A percentile compares a stretch with the other conserved stretches of the same genome.
Evolutionary conservation across 2,113 vertebrate species (phyloP).

Genomic region (Pangasianodon gigas): DNA sequence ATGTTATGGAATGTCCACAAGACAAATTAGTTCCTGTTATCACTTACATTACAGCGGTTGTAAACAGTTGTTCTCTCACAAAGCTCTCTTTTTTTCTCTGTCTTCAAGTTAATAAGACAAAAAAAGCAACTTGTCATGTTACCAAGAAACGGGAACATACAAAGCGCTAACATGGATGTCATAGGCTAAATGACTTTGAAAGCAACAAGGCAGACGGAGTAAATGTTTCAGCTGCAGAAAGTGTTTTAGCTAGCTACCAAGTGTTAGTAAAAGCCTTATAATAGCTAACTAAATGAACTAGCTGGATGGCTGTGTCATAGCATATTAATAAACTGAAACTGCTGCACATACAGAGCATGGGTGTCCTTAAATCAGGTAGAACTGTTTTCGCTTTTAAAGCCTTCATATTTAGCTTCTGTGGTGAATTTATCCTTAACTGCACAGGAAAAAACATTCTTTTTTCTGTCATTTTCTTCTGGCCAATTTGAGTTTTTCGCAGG

Average conservation of each 20-base stretch:
- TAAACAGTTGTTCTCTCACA: neutral
- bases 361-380: too few species aligned
- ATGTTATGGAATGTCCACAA: neutral
- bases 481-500: neutral
- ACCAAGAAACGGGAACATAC: neutral
- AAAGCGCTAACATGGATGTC: neutral
- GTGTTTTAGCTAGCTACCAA: neutral
- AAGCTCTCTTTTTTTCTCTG: neutral
- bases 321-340: neutral
- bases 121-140: neutral
- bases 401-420: neutral
- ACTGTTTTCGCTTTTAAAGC: neutral
- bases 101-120: neutral
- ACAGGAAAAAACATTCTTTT: neutral
- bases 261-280: neutral
- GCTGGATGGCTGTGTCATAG: neutral
- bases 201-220: neutral
- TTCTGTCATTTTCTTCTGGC: neutral
- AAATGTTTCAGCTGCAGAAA: neutral
- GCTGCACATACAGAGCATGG: neutral
- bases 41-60: neutral
- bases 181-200: neutral
- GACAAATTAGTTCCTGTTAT: neutral
- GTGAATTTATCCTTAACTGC: too few species aligned
- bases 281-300: neutral